Evolutionary conservation across 1,140 invertebrate species (phyloP).

Genomic region (Harpegnathos saltator): DNA sequence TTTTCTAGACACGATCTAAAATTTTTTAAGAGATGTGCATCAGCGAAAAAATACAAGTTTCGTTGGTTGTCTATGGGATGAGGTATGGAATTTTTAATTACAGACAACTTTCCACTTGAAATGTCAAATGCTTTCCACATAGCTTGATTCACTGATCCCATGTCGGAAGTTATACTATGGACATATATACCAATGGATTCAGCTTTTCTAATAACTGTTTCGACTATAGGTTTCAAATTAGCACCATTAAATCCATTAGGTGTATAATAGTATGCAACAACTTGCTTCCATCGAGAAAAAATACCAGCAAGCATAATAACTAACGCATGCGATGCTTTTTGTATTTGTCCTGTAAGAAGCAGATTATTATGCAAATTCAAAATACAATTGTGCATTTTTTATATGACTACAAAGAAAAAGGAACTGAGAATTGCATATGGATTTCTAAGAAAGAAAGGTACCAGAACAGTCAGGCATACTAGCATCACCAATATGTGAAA

Average conservation of each 20-base stretch:
- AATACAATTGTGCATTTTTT: too few relatives aligned
- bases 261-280: background rate
- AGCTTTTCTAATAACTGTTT: background rate
- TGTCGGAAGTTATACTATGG: background rate
- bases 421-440: too few relatives aligned
- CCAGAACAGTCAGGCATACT: too few relatives aligned
- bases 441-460: too few relatives aligned
- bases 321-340: background rate
- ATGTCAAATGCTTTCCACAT: slow-evolving; percentile 10
- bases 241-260: background rate
- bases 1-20: background rate
- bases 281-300: background rate
- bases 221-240: background rate
- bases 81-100: background rate
- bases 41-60: slow-evolving; percentile 3
- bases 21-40: background rate
- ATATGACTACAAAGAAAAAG: too few relatives aligned
- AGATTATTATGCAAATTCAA: too few relatives aligned
- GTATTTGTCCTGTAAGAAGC: background rate
- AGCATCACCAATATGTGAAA: too few relatives aligned
- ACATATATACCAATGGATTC: background rate
- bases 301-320: background rate
- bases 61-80: background rate
- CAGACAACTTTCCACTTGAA: background rate
- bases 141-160: background rate